These are phyloP conservation scores for Zaprionus kolodkinae DNA, from an alignment of 1,140 invertebrate species.

Conservation along the genomic window DNA sequence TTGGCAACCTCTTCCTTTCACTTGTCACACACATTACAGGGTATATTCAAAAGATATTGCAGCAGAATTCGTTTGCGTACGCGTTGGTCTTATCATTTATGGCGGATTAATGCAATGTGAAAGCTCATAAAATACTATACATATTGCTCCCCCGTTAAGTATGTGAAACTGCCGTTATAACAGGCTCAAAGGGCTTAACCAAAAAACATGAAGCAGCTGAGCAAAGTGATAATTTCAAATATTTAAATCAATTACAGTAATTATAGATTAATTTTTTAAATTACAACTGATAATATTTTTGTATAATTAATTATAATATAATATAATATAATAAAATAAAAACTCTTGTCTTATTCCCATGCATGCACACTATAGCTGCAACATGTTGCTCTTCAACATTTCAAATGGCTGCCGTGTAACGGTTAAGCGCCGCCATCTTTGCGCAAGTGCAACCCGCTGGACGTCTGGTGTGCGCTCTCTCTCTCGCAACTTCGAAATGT, in stretches of 20 bases:
- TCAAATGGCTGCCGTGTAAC: background rate
- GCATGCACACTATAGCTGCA: too few relatives aligned
- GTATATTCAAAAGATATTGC: background rate
- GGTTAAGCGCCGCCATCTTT: background rate
- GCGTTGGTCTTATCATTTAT: background rate
- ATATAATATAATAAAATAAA: too few relatives aligned
- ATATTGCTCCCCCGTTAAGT: background rate
- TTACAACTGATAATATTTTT: too few relatives aligned
- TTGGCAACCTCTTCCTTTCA: background rate
- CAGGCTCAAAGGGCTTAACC: background rate
- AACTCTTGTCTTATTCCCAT: too few relatives aligned
- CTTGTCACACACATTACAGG: background rate
- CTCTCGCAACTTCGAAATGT: constrained; percentile 29
- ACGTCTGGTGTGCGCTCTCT: background rate
- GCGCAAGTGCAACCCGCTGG: constrained; percentile 24
- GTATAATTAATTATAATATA: too few relatives aligned
- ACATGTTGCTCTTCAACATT: background rate
- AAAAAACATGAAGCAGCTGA: background rate
- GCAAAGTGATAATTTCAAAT: background rate
- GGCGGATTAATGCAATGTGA: constrained; percentile 1
- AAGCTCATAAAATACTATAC: background rate
- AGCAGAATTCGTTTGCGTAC: background rate
- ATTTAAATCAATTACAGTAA: too few relatives aligned
- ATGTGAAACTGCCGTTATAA: constrained; percentile 9
- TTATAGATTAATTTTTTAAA: too few relatives aligned